Base-by-base conservation (phyloP, 2,113 vertebrate genomes). In the Struthio camelus region DNA sequence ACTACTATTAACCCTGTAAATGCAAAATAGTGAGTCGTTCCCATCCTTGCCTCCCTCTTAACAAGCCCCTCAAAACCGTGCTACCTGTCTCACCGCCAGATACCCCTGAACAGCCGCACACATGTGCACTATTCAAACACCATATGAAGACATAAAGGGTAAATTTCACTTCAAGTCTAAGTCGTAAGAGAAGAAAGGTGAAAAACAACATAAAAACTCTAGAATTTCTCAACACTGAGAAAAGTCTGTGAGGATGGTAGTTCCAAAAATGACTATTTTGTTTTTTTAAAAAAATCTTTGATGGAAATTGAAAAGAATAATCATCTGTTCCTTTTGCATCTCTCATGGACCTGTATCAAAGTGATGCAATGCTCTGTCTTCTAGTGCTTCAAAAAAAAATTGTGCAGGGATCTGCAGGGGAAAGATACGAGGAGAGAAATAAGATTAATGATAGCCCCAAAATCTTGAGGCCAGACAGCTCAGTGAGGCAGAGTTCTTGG, bases 301-400 rank as follows among this genome's bases (percentile, higher is more conserved):
- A 46, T 56, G 30, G 50, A 84, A 80, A 46, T 65, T 84, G 54
- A 40, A 80, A 93, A 85, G 61, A 93, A 70, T 38, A 84, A 70
- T 59, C 81, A 96, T 85, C 88, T 91, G 94, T 44, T 89, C n/a
- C 76, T 44, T 85, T 62, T 69, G 65, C 44, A 56, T 94, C 82
- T 95, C 64, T 78, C 85, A n/a, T 19, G 32, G 54, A 78, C 2
- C 13, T 54, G 16, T 65, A 16, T 16, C 62, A 38, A 78, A 85
- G 14, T 28, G 32, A 89, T 51, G n/a, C 78, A 89, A 59, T 6
- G 7, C 12, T 87, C 93, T 89, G 73, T 61, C 54, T 81, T 94
- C 34, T 75, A 87, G 54, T 66, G 50, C 50, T 84, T 92, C 16
- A 90, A 90, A 73, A 46, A 90, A 90, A 73, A 46, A 32, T 23